These are phyloP conservation scores for Lepidurus packardi DNA, from an alignment of 1,140 invertebrate genomes.

Conservation along the genomic window DNA sequence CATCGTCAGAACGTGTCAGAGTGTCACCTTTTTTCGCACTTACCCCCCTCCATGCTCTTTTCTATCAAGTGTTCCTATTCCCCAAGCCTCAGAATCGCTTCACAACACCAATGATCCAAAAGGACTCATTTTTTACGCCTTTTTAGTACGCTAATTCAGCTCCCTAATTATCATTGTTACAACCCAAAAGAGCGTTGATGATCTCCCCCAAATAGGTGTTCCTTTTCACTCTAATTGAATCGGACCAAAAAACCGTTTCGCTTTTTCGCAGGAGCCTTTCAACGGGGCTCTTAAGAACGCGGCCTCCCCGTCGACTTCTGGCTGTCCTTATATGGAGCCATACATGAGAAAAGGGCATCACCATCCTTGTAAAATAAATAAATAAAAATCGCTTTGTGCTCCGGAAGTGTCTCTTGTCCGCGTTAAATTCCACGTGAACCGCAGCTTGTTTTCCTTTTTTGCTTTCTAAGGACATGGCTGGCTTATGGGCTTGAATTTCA, in stretches of 20 bases:
- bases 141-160: background rate
- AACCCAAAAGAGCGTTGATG: background rate
- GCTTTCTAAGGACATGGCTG: background rate
- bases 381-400: background rate
- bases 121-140: background rate
- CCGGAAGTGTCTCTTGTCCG: background rate
- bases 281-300: background rate
- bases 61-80: no score
- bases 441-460: background rate
- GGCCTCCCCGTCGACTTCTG: background rate
- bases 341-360: background rate
- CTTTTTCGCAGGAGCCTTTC: background rate
- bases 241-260: background rate
- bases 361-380: background rate
- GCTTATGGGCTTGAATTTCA: no score
- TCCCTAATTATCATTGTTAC: background rate
- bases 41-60: no score
- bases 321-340: background rate
- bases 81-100: no score
- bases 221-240: conserved; percentile 2
- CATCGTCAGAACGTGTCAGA: background rate
- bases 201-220: background rate
- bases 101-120: no score
- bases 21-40: background rate
- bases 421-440: background rate